A percentile compares a stretch with the other conserved stretches of the same genome.
Conservation (phyloP, 2,797 vertebrate species). For the Prionace glauca region DNA sequence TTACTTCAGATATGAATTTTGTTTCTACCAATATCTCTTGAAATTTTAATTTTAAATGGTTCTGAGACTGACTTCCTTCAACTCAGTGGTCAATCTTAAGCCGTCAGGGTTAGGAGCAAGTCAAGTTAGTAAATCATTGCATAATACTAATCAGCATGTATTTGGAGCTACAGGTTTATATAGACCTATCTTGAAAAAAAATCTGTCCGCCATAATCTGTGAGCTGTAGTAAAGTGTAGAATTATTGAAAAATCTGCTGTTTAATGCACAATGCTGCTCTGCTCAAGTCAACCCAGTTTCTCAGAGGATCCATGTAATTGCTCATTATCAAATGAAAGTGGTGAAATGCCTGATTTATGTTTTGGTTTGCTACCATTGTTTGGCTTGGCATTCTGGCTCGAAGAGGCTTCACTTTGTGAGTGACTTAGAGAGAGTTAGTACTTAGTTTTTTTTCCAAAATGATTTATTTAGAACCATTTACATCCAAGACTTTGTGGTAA, state of each 20-base stretch:
- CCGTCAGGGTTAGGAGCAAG: neutral
- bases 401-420: too few relatives aligned
- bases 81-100: neutral
- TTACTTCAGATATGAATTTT: neutral
- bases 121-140: neutral
- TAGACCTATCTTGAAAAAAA: neutral
- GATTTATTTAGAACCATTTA: too few relatives aligned
- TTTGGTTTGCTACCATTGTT: too few relatives aligned
- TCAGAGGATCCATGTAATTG: neutral
- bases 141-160: neutral
- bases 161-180: neutral
- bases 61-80: neutral
- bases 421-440: too few relatives aligned
- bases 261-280: neutral
- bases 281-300: neutral
- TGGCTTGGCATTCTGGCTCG: too few relatives aligned
- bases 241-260: neutral
- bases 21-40: neutral
- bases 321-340: neutral
- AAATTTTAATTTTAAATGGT: neutral
- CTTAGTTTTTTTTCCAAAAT: too few relatives aligned
- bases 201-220: neutral
- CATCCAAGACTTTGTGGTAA: too few relatives aligned
- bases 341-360: neutral
- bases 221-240: neutral